These are phyloP conservation scores for Morpho achilles DNA, from an alignment of 2,888 invertebrate species.

Conservation along the genomic window DNA sequence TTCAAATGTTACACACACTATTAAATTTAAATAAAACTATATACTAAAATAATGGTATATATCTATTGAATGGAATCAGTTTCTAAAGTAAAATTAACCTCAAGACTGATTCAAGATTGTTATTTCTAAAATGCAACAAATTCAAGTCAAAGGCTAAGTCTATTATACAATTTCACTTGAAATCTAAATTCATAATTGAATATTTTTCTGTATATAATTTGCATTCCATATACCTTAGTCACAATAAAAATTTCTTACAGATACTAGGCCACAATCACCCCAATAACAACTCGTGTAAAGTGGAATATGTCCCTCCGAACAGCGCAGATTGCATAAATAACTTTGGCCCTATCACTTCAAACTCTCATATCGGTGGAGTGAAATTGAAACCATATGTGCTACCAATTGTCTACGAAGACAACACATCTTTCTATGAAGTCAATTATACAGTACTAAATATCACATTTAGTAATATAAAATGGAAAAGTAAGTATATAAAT, in stretches of 20 bases:
- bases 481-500: slow-evolving; percentile 60
- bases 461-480: slow-evolving; percentile 68
- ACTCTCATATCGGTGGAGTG: slow-evolving; percentile 60
- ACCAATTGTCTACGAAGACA: slow-evolving; percentile 25
- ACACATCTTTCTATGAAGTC: slow-evolving; percentile 26
- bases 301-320: slow-evolving; percentile 53
- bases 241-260: slow-evolving; percentile 33
- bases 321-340: slow-evolving; percentile 52
- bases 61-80: no score
- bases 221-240: no score
- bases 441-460: slow-evolving; percentile 67
- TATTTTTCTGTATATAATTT: no score
- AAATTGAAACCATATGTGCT: slow-evolving; percentile 58
- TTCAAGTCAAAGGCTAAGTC: no score
- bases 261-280: slow-evolving; percentile 45
- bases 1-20: no score
- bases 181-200: no score
- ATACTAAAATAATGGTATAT: no score
- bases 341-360: slow-evolving; percentile 57
- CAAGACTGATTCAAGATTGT: no score
- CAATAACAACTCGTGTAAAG: slow-evolving; percentile 52
- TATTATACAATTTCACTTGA: no score
- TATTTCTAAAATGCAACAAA: no score
- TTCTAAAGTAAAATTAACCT: no score
- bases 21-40: no score